Evolutionary conservation across 2,797 vertebrate species (phyloP), one percentile per base, ranked within the genome.

Genomic region (Tokudaia muenninki): DNA sequence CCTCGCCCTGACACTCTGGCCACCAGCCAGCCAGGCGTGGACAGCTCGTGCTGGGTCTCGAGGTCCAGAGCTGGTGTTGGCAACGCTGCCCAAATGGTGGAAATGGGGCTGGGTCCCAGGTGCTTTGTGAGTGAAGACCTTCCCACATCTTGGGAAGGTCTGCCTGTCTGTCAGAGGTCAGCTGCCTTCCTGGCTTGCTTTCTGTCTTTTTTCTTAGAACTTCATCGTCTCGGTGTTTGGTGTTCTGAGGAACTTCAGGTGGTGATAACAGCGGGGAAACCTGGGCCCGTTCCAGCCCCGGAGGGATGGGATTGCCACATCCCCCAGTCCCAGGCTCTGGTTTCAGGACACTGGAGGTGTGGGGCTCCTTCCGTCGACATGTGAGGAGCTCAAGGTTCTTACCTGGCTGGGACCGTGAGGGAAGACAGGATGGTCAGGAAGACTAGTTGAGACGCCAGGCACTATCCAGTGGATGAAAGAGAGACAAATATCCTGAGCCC

Each of bases 171-270:
- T 72, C 50, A 10, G 50, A 26, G 2, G 44, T 31, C 7, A 2
- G 52, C 72, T 6, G 17, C 44, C 82, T 59, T 91, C 87, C 95
- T 34, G 57, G 50, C 61, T 41, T 86, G 50, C 55, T 87, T 41
- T 57, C 86, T 75, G 90, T 31, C 50, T 44, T 70, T 26, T 34
- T 57, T 87, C 17, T 34, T 57, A 57, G 34, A 74, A 29, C 31
- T 37, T 6, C 21, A 9, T 50, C 65, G 34, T 78, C 19, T 16
- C 29, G 74, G 19, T 8, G 77, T 84, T 83, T 65, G 2, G 1
- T 50, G 37, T 22, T 65, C 81, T 14, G 14, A 72, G 77, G 83
- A 93, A 37, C 47, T 8, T 11, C 14, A 13, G 34, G 10, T 44
- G 59, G 37, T 41, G 22, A 29, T 6, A 75, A 75, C 13, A 29